phyloP scores from a whole-genome alignment of 2,797 vertebrate species.

The Amniataba percoides region DNA sequence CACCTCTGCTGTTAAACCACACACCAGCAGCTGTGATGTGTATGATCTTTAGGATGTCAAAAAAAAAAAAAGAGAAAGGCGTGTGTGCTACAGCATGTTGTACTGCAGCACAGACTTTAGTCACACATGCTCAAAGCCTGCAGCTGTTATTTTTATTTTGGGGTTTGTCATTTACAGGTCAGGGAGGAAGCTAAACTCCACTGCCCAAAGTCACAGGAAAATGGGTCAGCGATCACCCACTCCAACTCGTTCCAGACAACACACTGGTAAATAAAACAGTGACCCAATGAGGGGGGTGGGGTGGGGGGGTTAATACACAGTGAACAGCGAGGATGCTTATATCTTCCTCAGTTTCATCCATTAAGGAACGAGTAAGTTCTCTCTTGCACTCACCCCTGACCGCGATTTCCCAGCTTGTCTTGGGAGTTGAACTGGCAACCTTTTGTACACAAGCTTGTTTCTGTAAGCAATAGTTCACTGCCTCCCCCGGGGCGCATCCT shows the following conservation, averaged over 20 bases:
- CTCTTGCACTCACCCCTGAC: conserved; percentile 26
- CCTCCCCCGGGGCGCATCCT: conserved; percentile 65
- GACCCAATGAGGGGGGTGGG: conserved; percentile 6
- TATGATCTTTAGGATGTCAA: no score
- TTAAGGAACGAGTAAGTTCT: conserved; percentile 29
- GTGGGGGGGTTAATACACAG: conserved; percentile 6
- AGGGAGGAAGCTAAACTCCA: conserved; percentile 63
- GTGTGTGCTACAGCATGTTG: conserved; percentile 18
- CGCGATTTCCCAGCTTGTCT: conserved; percentile 54
- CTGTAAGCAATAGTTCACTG: conserved; percentile 70
- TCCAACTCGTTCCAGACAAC: conserved; percentile 37
- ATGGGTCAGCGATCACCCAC: conserved; percentile 50
- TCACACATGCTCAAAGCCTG: conserved; percentile 42
- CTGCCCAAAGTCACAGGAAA: conserved; percentile 68
- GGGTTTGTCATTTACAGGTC: conserved; percentile 72
- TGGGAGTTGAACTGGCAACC: conserved; percentile 73
- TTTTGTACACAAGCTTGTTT: conserved; percentile 62
- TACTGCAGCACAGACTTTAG: conserved; percentile 22
- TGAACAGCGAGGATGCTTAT: conserved; percentile 20
- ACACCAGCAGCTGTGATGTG: neutral
- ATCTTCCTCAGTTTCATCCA: conserved; percentile 26
- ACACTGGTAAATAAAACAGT: conserved; percentile 26
- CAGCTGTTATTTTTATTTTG: conserved; percentile 71
- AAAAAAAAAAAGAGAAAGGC: neutral
- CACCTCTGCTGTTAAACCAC: neutral